phyloP scores from a whole-genome alignment of 2,888 invertebrate species.

The Meiosimyza decipiens region DNA sequence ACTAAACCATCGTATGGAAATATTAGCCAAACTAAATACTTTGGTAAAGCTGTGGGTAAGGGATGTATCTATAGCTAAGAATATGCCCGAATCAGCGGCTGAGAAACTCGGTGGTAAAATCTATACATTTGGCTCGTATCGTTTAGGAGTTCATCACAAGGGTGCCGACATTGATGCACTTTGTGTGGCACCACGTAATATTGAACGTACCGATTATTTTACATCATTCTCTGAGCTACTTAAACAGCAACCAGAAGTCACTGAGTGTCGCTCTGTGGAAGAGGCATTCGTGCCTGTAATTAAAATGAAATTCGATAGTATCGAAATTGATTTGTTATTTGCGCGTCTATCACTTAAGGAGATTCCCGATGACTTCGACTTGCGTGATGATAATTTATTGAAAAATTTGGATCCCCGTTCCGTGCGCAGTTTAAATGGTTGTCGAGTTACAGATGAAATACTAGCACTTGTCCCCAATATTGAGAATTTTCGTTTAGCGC shows the following conservation, averaged over 20 bases:
- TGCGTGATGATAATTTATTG: slow-evolving; percentile 89
- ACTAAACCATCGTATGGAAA: slow-evolving; percentile 88
- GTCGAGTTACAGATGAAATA: slow-evolving; percentile 98
- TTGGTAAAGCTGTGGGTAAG: slow-evolving; percentile 95
- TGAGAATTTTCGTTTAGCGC: slow-evolving; percentile 91
- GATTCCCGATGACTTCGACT: slow-evolving; percentile 89
- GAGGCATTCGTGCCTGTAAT: slow-evolving; percentile 99
- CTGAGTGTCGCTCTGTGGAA: slow-evolving; percentile 89
- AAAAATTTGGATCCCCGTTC: slow-evolving; percentile 97
- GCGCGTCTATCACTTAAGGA: slow-evolving; percentile 94
- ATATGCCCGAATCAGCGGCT: slow-evolving; percentile 91
- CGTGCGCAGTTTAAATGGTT: slow-evolving; percentile 96
- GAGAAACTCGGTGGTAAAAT: slow-evolving; percentile 97
- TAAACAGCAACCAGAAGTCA: slow-evolving; percentile 86
- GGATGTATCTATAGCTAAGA: slow-evolving; percentile 86
- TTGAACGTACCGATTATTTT: slow-evolving; percentile 94
- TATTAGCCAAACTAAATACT: slow-evolving; percentile 85
- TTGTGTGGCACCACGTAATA: slow-evolving; percentile 97
- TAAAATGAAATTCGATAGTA: slow-evolving; percentile 98
- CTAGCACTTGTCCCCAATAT: slow-evolving; percentile 94
- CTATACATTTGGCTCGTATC: slow-evolving; percentile 99
- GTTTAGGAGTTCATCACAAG: slow-evolving; percentile 94
- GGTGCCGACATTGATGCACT: slow-evolving; percentile 99
- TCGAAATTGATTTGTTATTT: slow-evolving; percentile 98
- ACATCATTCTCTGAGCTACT: slow-evolving; percentile 92